phyloP scores from a whole-genome alignment of 92 coral and sea anemone genomes.

The Phenganax stokvisi region DNA sequence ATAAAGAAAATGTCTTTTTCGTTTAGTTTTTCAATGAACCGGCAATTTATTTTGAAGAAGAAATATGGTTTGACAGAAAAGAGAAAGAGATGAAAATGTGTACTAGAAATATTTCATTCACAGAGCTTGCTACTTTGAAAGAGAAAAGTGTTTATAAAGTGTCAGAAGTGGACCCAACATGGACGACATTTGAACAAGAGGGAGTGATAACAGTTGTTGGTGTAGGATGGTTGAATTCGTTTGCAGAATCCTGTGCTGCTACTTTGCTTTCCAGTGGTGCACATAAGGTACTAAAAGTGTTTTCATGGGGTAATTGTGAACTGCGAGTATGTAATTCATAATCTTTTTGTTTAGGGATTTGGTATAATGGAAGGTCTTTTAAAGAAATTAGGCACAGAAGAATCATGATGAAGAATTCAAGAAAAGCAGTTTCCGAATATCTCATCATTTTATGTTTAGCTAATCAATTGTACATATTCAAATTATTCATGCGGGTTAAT shows the following conservation, averaged over 20 bases:
- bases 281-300: constrained; percentile 53
- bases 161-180: constrained; percentile 51
- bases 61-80: constrained; percentile 73
- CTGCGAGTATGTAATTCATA: neutral
- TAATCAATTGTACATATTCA: neutral
- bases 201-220: constrained; percentile 76
- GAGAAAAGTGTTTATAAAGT: constrained; percentile 71
- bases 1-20: neutral
- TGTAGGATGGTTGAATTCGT: constrained; percentile 68
- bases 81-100: constrained; percentile 61
- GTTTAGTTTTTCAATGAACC: constrained; percentile 63
- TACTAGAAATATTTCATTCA: constrained; percentile 72
- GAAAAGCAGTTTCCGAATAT: neutral
- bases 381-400: constrained; percentile 7
- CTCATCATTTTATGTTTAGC: neutral
- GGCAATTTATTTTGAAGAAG: constrained; percentile 82
- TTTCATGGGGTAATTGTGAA: neutral
- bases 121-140: constrained; percentile 67
- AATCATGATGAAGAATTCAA: constrained; percentile 8
- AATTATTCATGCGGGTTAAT: neutral
- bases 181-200: constrained; percentile 83
- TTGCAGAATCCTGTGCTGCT: constrained; percentile 67
- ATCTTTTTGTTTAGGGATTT: constrained; percentile 53
- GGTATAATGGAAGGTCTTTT: constrained; percentile 80
- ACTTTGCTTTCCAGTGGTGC: constrained; percentile 70